A percentile compares a stretch with the other conserved stretches of the same genome.
phyloP scores from a whole-genome alignment of 2,888 invertebrate genomes.

The Rhamnusium bicolor region DNA sequence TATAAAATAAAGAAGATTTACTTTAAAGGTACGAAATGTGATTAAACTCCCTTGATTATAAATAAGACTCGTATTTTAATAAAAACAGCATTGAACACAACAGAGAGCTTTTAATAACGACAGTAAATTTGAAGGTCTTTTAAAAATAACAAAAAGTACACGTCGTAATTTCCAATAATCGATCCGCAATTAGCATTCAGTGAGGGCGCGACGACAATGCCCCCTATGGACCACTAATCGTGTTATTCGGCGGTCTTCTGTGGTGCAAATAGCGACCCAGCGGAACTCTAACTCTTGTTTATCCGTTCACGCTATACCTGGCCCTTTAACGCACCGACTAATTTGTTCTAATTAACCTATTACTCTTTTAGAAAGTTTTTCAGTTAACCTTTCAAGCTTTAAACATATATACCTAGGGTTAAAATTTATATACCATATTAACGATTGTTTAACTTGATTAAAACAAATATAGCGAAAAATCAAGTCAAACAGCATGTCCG shows the following conservation, averaged over 20 bases:
- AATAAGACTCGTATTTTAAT: too few relatives aligned
- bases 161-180: conserved; percentile 41
- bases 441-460: too few relatives aligned
- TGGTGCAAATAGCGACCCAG: conserved; percentile 24
- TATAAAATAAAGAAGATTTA: too few relatives aligned
- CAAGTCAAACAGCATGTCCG: too few relatives aligned
- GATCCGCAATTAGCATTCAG: conserved; percentile 61
- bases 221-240: conserved; percentile 38
- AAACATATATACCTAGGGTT: not conserved
- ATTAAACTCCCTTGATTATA: too few relatives aligned
- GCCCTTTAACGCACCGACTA: not conserved
- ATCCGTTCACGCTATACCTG: conserved; percentile 10
- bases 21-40: too few relatives aligned
- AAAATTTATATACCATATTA: not conserved
- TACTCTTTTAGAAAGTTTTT: not conserved
- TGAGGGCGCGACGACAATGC: conserved; percentile 56
- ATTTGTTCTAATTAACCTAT: not conserved
- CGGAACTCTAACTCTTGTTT: conserved; percentile 27
- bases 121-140: not conserved
- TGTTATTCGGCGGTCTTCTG: conserved; percentile 18
- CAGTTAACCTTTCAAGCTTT: not conserved
- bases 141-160: conserved; percentile 32
- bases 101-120: not conserved
- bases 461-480: too few relatives aligned
- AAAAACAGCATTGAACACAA: not conserved